Base-by-base conservation (phyloP, 2,888 invertebrate genomes). In the Lydus trimaculatus region DNA sequence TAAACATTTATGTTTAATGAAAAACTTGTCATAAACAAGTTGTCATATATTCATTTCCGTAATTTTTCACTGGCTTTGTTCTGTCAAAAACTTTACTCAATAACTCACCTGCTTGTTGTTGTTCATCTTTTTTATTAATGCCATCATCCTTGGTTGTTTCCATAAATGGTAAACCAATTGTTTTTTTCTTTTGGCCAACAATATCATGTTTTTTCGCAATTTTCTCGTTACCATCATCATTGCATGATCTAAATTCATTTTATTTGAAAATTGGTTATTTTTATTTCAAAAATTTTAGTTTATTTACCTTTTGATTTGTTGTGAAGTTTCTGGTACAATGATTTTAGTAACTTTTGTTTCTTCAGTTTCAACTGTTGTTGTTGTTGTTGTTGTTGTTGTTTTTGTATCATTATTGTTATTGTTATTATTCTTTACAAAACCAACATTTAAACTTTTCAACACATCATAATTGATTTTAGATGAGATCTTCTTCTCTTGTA, bases 391-490 rank as follows among this genome's bases (percentile, higher is more conserved):
- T 2, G 11, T 20, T 20, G 9, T 20, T 9, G 73, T 62, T 5
- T 59, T 43, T 56, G 66, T 71, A 31, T 74, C 75, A 13, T 71
- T 73, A 65, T 75, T 73, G 31, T n/a, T 39, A 17, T 72, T 71
- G 7, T 72, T 66, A 62, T 84, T 84, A 0, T 84, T 68, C 52
- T 70, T 85, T 0, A 85, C 84, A 58, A 73, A 71, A 61, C 72
- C 70, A 15, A 78, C 83, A 75, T 90, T 92, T 65, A 98, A 86
- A 76, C 93, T 94, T 84, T 94, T 94, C 69, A 99, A 86, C 48
- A 98, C 98, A 77, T 99, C 98, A 81, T 99, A 99, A 86, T 99
- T 98, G 65, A 99, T 98, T 88, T 99, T 99, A 5, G 91, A 92
- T 3, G 99, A 99, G 74, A 99, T 93, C 82, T 95, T 95, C 86